Conservation (phyloP, 2,888 invertebrate genomes). For the Drosophila algonquin region DNA sequence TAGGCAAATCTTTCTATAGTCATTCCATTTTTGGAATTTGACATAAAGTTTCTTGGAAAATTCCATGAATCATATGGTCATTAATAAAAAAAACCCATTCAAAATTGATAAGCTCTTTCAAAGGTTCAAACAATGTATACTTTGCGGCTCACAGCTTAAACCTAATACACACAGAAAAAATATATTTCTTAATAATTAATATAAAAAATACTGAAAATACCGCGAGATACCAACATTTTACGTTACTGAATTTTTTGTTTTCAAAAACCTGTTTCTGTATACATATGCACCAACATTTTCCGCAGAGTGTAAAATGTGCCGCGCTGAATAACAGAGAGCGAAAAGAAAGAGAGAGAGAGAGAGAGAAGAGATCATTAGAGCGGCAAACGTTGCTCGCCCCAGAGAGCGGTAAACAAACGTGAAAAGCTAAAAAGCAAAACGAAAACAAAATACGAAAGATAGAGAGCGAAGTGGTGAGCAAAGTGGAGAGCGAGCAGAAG, state of each 20-base stretch:
- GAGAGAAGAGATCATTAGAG: too few relatives aligned
- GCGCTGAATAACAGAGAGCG: conserved; percentile 7
- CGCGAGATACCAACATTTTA: neutral
- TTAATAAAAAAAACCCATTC: neutral
- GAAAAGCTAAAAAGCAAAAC: conserved; percentile 17
- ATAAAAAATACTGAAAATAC: neutral
- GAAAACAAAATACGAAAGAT: conserved; percentile 37
- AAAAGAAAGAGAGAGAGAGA: too few relatives aligned
- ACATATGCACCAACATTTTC: conserved; percentile 15
- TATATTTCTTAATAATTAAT: neutral
- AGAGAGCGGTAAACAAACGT: conserved; percentile 61
- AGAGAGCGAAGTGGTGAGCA: conserved; percentile 33
- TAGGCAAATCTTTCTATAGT: too few relatives aligned
- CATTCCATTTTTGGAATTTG: too few relatives aligned
- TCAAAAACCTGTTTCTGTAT: conserved; percentile 14
- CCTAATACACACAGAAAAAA: neutral
- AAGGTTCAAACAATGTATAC: conserved; percentile 23
- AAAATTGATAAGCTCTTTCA: conserved; percentile 1
- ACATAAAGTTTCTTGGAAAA: neutral
- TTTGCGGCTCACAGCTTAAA: conserved; percentile 26
- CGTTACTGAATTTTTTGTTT: conserved; percentile 21
- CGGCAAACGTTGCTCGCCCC: conserved; percentile 15
- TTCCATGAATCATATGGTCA: neutral
- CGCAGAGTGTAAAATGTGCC: neutral
- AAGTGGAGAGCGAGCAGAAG: conserved; percentile 41